These are phyloP conservation scores for Trichopria drosophilae DNA, from an alignment of 2,888 invertebrate species.

Conservation along the genomic window DNA sequence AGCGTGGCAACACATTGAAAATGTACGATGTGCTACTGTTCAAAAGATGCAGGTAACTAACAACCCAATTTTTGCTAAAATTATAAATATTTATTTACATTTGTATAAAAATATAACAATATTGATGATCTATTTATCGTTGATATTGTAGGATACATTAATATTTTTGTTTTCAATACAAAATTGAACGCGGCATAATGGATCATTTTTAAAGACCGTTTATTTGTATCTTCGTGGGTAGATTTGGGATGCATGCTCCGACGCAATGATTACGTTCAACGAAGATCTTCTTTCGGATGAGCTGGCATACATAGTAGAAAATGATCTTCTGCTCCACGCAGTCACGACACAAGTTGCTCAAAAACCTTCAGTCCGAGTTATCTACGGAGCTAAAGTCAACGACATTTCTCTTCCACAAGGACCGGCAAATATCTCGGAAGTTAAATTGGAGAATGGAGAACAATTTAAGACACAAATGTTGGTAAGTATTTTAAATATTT, in stretches of 20 bases:
- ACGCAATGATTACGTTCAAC: slow-evolving; percentile 85
- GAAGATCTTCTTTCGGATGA: slow-evolving; percentile 72
- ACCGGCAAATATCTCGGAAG: slow-evolving; percentile 53
- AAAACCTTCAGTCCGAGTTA: slow-evolving; percentile 66
- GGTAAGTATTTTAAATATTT: slow-evolving; percentile 62
- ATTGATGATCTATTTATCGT: not conserved
- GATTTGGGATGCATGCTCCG: slow-evolving; percentile 94
- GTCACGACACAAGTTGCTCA: slow-evolving; percentile 67
- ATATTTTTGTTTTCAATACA: no score
- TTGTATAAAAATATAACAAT: slow-evolving; percentile 21
- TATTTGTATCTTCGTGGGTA: slow-evolving; percentile 55
- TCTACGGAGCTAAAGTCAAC: slow-evolving; percentile 71
- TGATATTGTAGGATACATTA: no score
- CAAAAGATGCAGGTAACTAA: slow-evolving; percentile 79
- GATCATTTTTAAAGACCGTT: no score
- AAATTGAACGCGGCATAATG: no score
- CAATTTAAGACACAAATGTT: slow-evolving; percentile 68
- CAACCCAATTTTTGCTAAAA: not conserved
- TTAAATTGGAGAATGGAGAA: slow-evolving; percentile 69
- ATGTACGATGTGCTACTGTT: slow-evolving; percentile 72
- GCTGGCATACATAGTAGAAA: slow-evolving; percentile 92
- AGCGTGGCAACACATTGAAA: slow-evolving; percentile 79
- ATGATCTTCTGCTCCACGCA: slow-evolving; percentile 81
- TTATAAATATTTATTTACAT: not conserved
- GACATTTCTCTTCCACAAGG: slow-evolving; percentile 66